Evolutionary conservation across 2,888 invertebrate genomes (phyloP), one percentile per base, ranked within the genome.

Genomic region (Synergus japonicus): DNA sequence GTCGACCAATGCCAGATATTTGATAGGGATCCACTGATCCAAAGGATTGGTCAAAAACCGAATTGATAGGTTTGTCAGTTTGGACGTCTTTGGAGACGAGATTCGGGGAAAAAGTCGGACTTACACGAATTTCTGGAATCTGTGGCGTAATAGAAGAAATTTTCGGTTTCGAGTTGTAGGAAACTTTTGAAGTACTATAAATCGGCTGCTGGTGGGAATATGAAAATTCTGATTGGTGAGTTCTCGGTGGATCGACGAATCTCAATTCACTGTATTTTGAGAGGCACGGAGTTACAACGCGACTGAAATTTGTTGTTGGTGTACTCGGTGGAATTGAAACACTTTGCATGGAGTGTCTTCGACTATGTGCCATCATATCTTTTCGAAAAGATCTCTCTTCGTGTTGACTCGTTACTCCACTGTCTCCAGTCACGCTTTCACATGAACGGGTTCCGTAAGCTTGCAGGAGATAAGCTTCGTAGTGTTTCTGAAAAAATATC

Each of bases 401-500:
- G 37, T 83, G 85, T 76, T 90, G 90, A 82, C 88, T 90, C 0
- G 83, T 86, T 5, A 89, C 83, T 8, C 90, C 89, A 76, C 88
- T 89, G 77, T 90, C 90, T 4, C 85, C 88, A 4, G 87, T 85
- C 5, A 84, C 82, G 77, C 88, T 89, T 65, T 84, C 85, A 37
- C 83, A 78, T 18, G 79, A 77, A 9, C 80, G 82, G 43, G 85
- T 87, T 0, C 86, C 87, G 18, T 87, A 86, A 0, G 80, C 78
- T 41, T 85, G 86, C 10, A 87, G 81, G 29, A 90, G 76, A 78
- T 89, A 87, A 13, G 86, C 82, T 73, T 91, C 91, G 77, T 91
- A 90, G 54, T 91, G 89, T 84, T 90, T 91, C 92, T 92, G 85
- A 37, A 88, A 87, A 81, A 67, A 58, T 46, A 83, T 80, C 18